These are phyloP conservation scores for Coilia nasus DNA, from an alignment of 2,797 vertebrate genomes.

Conservation along the genomic window DNA sequence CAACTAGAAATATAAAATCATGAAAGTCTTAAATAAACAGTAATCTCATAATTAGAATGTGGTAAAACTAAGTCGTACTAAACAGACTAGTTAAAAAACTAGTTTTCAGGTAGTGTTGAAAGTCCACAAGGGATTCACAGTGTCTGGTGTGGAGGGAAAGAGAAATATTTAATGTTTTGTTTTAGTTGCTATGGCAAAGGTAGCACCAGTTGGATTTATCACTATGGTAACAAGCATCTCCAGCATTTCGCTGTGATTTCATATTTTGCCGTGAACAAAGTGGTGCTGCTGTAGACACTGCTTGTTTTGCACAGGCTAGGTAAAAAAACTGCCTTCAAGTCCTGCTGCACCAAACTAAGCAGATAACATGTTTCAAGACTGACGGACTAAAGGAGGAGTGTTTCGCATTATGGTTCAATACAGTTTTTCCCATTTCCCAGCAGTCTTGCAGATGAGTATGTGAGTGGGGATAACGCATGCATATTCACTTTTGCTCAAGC, in stretches of 20 bases:
- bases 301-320: background rate
- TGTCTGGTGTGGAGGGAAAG: no score
- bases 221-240: slow-evolving; percentile 64
- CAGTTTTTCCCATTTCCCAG: background rate
- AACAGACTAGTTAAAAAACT: slow-evolving; percentile 30
- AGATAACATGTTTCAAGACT: slow-evolving; percentile 7
- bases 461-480: background rate
- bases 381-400: background rate
- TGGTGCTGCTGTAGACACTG: background rate
- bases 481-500: background rate
- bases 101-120: no score
- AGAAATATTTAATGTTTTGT: slow-evolving; percentile 54
- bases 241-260: background rate
- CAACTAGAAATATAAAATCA: no score
- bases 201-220: slow-evolving; percentile 55
- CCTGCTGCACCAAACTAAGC: background rate
- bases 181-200: slow-evolving; percentile 64
- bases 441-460: background rate
- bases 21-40: no score
- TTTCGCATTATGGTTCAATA: slow-evolving; percentile 5
- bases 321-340: background rate
- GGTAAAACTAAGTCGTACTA: background rate
- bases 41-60: no score
- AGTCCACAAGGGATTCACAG: no score
- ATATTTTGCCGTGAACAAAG: slow-evolving; percentile 2